These are phyloP conservation scores for Pitangus sulphuratus DNA, from an alignment of 2,797 vertebrate genomes.

Conservation along the genomic window DNA sequence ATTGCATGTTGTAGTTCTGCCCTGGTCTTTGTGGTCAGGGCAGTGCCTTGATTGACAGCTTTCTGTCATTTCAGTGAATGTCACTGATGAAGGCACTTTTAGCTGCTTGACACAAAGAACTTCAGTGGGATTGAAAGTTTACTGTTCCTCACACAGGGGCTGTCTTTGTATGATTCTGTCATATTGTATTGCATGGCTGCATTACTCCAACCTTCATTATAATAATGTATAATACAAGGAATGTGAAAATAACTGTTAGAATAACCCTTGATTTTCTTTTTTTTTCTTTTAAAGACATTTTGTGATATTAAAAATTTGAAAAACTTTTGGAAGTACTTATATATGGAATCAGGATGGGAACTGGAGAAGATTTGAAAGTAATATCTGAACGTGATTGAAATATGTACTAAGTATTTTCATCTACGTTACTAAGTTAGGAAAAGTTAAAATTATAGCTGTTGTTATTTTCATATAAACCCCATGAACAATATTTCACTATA, in stretches of 20 bases:
- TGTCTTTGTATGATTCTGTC: background rate
- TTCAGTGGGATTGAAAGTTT: background rate
- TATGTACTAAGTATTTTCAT: background rate
- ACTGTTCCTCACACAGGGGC: fast-evolving
- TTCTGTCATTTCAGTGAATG: background rate
- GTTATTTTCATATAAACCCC: background rate
- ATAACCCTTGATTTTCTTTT: background rate
- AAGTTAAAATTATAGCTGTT: background rate
- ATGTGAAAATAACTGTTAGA: background rate
- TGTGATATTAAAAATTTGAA: background rate
- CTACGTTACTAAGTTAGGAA: background rate
- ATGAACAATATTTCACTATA: background rate
- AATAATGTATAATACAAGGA: background rate
- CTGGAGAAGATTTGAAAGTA: background rate
- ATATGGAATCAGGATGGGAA: background rate
- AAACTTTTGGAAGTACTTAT: background rate
- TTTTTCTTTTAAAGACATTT: background rate
- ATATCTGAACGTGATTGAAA: background rate
- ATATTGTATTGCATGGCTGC: background rate
- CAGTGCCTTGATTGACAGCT: background rate
- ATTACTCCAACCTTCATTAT: background rate
- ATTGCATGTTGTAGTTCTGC: background rate
- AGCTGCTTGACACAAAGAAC: background rate
- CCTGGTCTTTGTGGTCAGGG: background rate
- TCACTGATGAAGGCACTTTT: background rate